Percentiles rank a stretch among this genome's conserved stretches.
These are phyloP conservation scores for Acronicta alni DNA, from an alignment of 2,888 invertebrate species.

Conservation along the genomic window DNA sequence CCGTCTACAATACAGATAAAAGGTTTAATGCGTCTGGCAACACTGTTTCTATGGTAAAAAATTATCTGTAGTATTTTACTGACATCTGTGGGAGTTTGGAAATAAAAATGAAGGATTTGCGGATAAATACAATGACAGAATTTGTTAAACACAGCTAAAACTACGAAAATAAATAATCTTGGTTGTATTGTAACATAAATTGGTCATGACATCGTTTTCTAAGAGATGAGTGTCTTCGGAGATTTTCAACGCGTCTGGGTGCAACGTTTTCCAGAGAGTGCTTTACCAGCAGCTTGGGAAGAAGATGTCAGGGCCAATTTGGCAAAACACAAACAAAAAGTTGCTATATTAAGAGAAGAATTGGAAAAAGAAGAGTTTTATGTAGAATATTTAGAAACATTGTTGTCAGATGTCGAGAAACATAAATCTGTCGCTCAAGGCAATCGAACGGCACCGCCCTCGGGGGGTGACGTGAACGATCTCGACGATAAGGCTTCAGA, in stretches of 20 bases:
- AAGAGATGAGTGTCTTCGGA: conserved; percentile 95
- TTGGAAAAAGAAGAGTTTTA: conserved; percentile 97
- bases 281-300: conserved; percentile 97
- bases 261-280: conserved; percentile 96
- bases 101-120: conserved; percentile 60
- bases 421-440: conserved; percentile 90
- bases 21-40: too few relatives aligned
- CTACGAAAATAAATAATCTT: conserved; percentile 55
- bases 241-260: conserved; percentile 97
- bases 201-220: conserved; percentile 88
- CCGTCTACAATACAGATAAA: too few relatives aligned
- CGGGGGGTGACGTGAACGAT: conserved; percentile 80
- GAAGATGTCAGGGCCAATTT: conserved; percentile 97
- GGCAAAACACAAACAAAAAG: conserved; percentile 96
- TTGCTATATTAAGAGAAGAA: conserved; percentile 94
- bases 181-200: conserved; percentile 80
- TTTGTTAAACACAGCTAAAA: conserved; percentile 68
- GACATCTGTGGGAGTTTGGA: conserved; percentile 44
- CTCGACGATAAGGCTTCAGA: conserved; percentile 83
- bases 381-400: conserved; percentile 95
- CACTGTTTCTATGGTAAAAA: too few relatives aligned
- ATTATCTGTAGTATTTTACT: too few relatives aligned
- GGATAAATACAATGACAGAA: conserved; percentile 71
- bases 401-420: conserved; percentile 95
- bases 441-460: conserved; percentile 86